Conservation (phyloP, 2,888 invertebrate species). For the Melitaea athalia region DNA sequence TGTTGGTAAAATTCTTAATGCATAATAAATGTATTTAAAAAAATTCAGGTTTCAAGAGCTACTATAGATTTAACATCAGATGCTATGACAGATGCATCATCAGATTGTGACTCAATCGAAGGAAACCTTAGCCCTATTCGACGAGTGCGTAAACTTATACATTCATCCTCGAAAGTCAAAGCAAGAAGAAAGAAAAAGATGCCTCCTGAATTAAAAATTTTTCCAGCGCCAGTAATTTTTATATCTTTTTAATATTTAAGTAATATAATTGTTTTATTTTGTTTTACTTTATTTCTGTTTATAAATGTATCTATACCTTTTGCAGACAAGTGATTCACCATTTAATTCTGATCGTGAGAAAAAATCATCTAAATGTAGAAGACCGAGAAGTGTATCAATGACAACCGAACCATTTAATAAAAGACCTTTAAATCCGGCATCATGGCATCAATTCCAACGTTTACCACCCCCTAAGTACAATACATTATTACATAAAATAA, state of each 20-base stretch:
- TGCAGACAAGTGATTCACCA: constrained; percentile 77
- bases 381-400: constrained; percentile 77
- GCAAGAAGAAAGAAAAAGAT: constrained; percentile 76
- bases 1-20: too few relatives aligned
- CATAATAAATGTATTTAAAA: neutral
- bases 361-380: constrained; percentile 57
- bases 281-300: neutral
- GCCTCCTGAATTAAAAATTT: constrained; percentile 79
- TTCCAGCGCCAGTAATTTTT: constrained; percentile 67
- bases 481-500: neutral
- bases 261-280: constrained; percentile 9
- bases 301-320: constrained; percentile 29
- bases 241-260: constrained; percentile 3
- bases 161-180: constrained; percentile 64
- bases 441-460: constrained; percentile 77
- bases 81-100: constrained; percentile 85
- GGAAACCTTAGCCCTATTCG: constrained; percentile 73
- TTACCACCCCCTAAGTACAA: constrained; percentile 76
- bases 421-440: constrained; percentile 70
- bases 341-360: constrained; percentile 74
- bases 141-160: constrained; percentile 69
- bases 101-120: constrained; percentile 82
- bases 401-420: constrained; percentile 69
- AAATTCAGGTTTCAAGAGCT: constrained; percentile 79
- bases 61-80: constrained; percentile 85